These are phyloP conservation scores for Paramisgurnus dabryanus DNA, from an alignment of 2,113 vertebrate genomes.

Conservation along the genomic window DNA sequence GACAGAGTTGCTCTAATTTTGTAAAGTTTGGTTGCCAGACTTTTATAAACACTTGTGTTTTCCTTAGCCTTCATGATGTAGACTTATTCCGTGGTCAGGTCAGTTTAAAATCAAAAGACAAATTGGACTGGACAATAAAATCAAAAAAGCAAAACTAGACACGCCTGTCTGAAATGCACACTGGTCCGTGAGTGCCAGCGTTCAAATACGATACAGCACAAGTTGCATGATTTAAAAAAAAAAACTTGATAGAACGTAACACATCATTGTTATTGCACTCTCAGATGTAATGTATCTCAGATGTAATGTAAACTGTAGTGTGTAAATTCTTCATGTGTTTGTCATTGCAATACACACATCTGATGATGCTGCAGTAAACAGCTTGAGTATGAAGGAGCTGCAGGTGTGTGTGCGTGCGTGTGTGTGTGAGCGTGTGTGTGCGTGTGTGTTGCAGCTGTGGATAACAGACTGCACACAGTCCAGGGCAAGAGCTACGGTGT, in stretches of 20 bases:
- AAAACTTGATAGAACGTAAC: too few relatives aligned
- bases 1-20: too few relatives aligned
- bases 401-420: background rate
- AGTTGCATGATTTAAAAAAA: too few relatives aligned
- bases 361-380: conserved; percentile 32
- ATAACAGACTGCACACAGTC: conserved; percentile 22
- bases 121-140: background rate
- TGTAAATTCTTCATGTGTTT: background rate
- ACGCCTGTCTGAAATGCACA: too few relatives aligned
- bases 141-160: too few relatives aligned
- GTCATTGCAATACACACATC: background rate
- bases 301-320: background rate
- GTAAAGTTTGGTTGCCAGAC: too few relatives aligned
- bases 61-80: too few relatives aligned
- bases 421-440: background rate
- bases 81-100: background rate
- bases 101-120: background rate
- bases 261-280: too few relatives aligned
- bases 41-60: too few relatives aligned
- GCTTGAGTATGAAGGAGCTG: conserved; percentile 24
- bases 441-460: conserved; percentile 20
- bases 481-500: background rate
- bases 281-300: background rate
- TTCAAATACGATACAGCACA: too few relatives aligned
- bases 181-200: too few relatives aligned